Evolutionary conservation across 2,797 vertebrate species (phyloP).

Genomic region (Hyperoplus immaculatus): DNA sequence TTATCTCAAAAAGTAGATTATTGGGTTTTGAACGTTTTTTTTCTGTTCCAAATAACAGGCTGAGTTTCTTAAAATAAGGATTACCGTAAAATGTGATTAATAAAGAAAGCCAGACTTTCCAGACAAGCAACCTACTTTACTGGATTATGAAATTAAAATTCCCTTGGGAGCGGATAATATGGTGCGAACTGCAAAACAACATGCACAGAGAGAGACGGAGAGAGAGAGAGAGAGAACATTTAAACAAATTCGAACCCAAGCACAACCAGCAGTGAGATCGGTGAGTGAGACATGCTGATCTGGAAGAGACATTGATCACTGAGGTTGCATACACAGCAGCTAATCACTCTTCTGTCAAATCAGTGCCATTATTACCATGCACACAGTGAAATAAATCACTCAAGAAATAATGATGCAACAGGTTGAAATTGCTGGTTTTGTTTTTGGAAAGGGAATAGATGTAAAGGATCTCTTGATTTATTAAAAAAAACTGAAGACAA

Average conservation of each 20-base stretch:
- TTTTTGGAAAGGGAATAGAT: slow-evolving; percentile 18
- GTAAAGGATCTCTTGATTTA: not conserved
- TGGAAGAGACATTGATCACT: slow-evolving; percentile 31
- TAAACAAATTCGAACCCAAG: slow-evolving; percentile 26
- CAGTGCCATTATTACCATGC: slow-evolving; percentile 25
- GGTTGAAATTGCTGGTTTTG: slow-evolving; percentile 32
- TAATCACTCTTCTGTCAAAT: slow-evolving; percentile 42
- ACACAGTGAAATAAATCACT: slow-evolving; percentile 23
- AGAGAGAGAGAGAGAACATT: slow-evolving; percentile 16
- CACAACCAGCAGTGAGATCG: slow-evolving; percentile 18
- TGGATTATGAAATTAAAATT: slow-evolving; percentile 54
- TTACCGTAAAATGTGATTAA: slow-evolving; percentile 50
- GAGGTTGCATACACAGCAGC: slow-evolving; percentile 48
- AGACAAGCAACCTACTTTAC: slow-evolving; percentile 44
- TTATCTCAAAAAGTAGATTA: slow-evolving; percentile 55
- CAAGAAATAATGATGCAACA: slow-evolving; percentile 34
- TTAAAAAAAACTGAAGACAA: not conserved
- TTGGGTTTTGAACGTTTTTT: slow-evolving; percentile 33
- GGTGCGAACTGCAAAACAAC: slow-evolving; percentile 25
- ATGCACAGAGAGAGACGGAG: slow-evolving; percentile 53
- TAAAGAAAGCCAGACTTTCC: slow-evolving; percentile 17
- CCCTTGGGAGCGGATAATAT: slow-evolving; percentile 4
- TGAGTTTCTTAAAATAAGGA: slow-evolving; percentile 52
- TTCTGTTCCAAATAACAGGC: slow-evolving; percentile 57
- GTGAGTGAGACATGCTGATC: slow-evolving; percentile 30